Conservation (phyloP, 2,797 vertebrate species). For the Ambastaia sidthimunki region DNA sequence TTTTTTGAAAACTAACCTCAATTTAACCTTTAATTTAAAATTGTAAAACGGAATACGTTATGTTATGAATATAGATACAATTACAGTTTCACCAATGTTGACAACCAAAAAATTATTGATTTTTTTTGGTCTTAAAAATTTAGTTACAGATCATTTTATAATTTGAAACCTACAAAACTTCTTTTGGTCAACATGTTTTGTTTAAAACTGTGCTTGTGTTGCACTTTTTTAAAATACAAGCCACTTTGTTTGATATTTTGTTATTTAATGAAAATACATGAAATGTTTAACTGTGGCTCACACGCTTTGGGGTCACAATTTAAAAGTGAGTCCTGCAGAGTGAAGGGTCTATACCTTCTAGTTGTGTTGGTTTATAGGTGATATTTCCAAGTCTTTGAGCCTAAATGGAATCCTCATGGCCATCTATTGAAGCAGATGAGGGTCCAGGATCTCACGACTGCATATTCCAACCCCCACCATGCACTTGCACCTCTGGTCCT, state of each 20-base stretch:
- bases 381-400: slow-evolving; percentile 38
- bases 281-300: background rate
- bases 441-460: slow-evolving; percentile 27
- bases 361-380: background rate
- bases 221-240: background rate
- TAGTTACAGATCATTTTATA: too few species aligned
- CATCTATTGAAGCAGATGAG: slow-evolving; percentile 31
- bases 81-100: background rate
- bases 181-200: too few species aligned
- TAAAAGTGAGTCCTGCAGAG: background rate
- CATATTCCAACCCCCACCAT: slow-evolving; percentile 37
- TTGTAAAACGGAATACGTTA: background rate
- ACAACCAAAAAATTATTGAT: background rate
- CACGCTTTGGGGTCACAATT: background rate
- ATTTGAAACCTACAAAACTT: too few species aligned
- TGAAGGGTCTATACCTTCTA: background rate
- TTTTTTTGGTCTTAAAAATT: background rate
- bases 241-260: background rate
- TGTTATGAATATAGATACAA: background rate
- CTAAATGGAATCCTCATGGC: slow-evolving; percentile 52
- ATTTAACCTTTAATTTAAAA: background rate
- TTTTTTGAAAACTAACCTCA: background rate
- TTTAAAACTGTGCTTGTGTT: background rate
- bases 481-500: slow-evolving; percentile 25
- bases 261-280: background rate